Evolutionary conservation across 2,113 vertebrate species (phyloP), one percentile per base, ranked within the genome.

Genomic region (Lasiurus borealis): DNA sequence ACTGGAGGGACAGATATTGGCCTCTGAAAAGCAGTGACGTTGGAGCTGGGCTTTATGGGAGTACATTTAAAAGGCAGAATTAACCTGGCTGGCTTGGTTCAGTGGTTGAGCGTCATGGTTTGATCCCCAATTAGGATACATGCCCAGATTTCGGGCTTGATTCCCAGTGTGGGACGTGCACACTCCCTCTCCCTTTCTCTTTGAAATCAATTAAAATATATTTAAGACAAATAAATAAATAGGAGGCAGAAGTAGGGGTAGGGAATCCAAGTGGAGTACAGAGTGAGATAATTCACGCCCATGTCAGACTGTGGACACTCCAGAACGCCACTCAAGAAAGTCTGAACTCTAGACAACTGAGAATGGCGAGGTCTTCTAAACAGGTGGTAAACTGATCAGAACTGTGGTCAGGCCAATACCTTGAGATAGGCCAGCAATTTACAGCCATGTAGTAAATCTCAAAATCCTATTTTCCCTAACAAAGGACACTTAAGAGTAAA

Each of bases 261-360:
- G 6, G 40, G n/a, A 29, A 40, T 40, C 13, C 62, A 84, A 57
- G 11, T n/a, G 7, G 15, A 44, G 27, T 3, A 9, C 2, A 15
- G 16, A 16, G n/a, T 50, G 71, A 34, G 57, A 21, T 15, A 57
- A 48, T 8, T 5, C 21, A 11, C 12, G 40, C 36, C 9, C 18
- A 2, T 2, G 25, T 8, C 34, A 46, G 73, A 34, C 1, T 11
- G 40, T 1, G 25, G 52, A 13, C 10, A 0, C 15, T 40, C 40
- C 76, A 68, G 13, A 48, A 88, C 0, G 11, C 50, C 40, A 16
- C 23, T 15, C 4, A 2, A 52, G 85, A 62, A 94, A 34, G 23
- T 44, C 85, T 84, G 40, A 36, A 23, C 23, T 77, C 36, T 3
- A 34, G 36, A 23, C 46, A 52, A 3, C 0, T 10, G 50, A 44